phyloP scores from a whole-genome alignment of 2,888 invertebrate species.

The Campaea margaritaria region DNA sequence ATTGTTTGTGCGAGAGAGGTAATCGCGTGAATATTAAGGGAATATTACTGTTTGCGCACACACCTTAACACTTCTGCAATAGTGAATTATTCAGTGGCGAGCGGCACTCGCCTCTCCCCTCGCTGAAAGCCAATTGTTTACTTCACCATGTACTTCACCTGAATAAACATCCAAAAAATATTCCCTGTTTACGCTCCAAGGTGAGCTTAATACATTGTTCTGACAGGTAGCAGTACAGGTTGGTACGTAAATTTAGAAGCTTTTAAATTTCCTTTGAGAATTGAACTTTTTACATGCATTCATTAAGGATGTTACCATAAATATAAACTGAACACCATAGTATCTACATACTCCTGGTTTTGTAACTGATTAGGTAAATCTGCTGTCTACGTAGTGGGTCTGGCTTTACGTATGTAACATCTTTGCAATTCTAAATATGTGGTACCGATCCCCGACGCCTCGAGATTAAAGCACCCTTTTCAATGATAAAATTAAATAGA shows the following conservation, averaged over 20 bases:
- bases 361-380: neutral
- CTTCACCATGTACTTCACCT: constrained; percentile 50
- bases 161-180: constrained; percentile 40
- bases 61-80: constrained; percentile 69
- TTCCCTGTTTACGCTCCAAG: constrained; percentile 24
- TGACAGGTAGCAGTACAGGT: neutral
- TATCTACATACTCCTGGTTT: too few species aligned
- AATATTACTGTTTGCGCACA: constrained; percentile 75
- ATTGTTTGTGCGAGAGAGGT: constrained; percentile 62
- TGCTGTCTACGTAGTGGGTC: neutral
- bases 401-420: neutral
- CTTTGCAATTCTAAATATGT: constrained; percentile 20
- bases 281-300: neutral
- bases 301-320: neutral
- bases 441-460: constrained; percentile 15
- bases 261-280: neutral
- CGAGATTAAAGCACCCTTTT: constrained; percentile 36
- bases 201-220: constrained; percentile 15
- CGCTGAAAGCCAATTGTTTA: constrained; percentile 60
- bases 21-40: constrained; percentile 78
- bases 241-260: constrained; percentile 2
- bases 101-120: constrained; percentile 49
- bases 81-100: constrained; percentile 75
- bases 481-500: constrained; percentile 40
- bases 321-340: too few species aligned